Conservation (phyloP, 2,888 invertebrate genomes). For the Petrophora chlorosata region DNA sequence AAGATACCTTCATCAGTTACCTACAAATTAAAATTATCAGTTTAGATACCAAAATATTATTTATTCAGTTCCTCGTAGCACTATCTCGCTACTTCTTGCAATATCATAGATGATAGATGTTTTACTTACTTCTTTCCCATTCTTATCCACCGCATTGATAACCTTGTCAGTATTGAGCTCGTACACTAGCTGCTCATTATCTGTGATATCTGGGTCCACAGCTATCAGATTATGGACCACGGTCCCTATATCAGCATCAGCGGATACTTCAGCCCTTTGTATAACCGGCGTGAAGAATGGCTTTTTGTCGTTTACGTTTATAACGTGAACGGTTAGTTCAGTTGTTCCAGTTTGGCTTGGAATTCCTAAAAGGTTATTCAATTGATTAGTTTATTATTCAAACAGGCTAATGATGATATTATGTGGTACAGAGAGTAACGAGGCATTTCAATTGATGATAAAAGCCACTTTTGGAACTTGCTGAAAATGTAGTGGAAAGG, state of each 20-base stretch:
- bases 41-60: neutral
- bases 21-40: constrained; percentile 39
- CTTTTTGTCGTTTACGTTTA: constrained; percentile 94
- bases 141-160: constrained; percentile 91
- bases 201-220: constrained; percentile 90
- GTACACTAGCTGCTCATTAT: constrained; percentile 87
- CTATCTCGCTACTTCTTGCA: no score
- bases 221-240: constrained; percentile 89
- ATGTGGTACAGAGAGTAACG: no score
- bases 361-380: constrained; percentile 78
- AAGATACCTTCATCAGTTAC: constrained; percentile 72
- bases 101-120: no score
- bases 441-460: no score
- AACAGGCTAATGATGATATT: no score
- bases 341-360: constrained; percentile 93
- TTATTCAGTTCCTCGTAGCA: no score
- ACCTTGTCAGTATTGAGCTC: constrained; percentile 86
- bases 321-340: constrained; percentile 89
- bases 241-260: constrained; percentile 89
- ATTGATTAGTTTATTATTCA: neutral
- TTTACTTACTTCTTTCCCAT: constrained; percentile 87
- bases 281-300: constrained; percentile 92
- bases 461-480: no score
- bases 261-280: constrained; percentile 91
- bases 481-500: no score